Evolutionary conservation across 2,888 invertebrate species (phyloP).

Genomic region (Thysanoteuthis rhombus): DNA sequence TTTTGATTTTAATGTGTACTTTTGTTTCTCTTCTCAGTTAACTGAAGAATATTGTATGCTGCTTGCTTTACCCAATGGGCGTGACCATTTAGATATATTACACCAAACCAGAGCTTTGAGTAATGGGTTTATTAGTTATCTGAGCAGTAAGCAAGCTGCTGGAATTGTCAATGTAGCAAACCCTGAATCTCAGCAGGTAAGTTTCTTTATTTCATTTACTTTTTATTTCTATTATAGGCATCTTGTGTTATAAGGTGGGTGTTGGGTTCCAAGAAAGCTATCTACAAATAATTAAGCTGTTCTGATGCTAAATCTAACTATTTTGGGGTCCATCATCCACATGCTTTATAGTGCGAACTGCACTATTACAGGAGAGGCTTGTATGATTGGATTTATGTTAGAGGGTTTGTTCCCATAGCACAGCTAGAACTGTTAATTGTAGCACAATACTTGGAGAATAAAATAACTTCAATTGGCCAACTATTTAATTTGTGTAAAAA

Average conservation of each 20-base stretch:
- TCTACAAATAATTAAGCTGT: too few species aligned
- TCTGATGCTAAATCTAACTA: too few species aligned
- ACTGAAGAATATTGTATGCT: conserved; percentile 96
- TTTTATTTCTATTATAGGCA: background rate
- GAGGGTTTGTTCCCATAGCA: too few species aligned
- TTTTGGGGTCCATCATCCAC: too few species aligned
- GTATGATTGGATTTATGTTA: too few species aligned
- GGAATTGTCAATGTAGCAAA: conserved; percentile 92
- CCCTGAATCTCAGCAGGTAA: conserved; percentile 74
- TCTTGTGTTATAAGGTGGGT: background rate
- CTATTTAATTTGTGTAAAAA: too few species aligned
- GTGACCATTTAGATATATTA: conserved; percentile 91
- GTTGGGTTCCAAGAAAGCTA: too few species aligned
- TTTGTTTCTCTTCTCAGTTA: conserved; percentile 73
- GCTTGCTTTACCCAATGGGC: conserved; percentile 93
- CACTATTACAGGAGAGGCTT: too few species aligned
- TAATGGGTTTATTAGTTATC: conserved; percentile 93
- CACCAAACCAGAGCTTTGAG: conserved; percentile 87
- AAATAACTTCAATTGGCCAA: too few species aligned
- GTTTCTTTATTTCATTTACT: background rate
- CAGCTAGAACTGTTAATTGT: too few species aligned
- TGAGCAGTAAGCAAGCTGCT: conserved; percentile 96
- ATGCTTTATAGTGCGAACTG: too few species aligned
- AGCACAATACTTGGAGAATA: too few species aligned
- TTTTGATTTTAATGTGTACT: background rate